Conservation (phyloP, 2,113 vertebrate genomes). For the Bufo bufo region DNA sequence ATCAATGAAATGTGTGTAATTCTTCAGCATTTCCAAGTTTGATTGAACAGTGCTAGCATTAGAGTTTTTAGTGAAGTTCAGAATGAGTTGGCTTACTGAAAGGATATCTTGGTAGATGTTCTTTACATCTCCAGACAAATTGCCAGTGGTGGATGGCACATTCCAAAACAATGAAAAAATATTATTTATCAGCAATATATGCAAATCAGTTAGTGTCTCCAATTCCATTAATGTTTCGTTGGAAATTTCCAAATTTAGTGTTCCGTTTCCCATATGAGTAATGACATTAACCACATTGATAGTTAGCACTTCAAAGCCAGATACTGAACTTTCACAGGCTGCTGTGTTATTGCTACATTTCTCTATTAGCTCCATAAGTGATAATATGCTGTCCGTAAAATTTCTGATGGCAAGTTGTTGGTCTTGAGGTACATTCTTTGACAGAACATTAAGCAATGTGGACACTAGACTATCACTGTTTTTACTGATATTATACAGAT, state of each 20-base stretch:
- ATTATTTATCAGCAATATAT: conserved; percentile 30
- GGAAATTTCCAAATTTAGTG: conserved; percentile 35
- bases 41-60: background rate
- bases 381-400: conserved; percentile 1
- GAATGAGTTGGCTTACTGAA: background rate
- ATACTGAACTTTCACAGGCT: background rate
- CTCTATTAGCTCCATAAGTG: conserved; percentile 1
- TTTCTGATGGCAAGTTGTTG: conserved; percentile 14
- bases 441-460: conserved; percentile 23
- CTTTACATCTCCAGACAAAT: background rate
- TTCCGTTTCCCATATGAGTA: background rate
- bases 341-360: background rate
- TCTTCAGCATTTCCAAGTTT: background rate
- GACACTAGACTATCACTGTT: background rate
- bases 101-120: conserved; percentile 35
- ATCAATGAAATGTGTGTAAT: background rate
- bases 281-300: conserved; percentile 16
- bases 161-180: conserved; percentile 13
- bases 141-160: background rate
- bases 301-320: conserved; percentile 5
- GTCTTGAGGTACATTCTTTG: background rate
- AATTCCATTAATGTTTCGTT: conserved; percentile 10
- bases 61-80: conserved; percentile 27
- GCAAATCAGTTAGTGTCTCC: background rate
- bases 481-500: conserved; percentile 18